Conservation (phyloP, 2,113 vertebrate genomes). For the Cavia porcellus region DNA sequence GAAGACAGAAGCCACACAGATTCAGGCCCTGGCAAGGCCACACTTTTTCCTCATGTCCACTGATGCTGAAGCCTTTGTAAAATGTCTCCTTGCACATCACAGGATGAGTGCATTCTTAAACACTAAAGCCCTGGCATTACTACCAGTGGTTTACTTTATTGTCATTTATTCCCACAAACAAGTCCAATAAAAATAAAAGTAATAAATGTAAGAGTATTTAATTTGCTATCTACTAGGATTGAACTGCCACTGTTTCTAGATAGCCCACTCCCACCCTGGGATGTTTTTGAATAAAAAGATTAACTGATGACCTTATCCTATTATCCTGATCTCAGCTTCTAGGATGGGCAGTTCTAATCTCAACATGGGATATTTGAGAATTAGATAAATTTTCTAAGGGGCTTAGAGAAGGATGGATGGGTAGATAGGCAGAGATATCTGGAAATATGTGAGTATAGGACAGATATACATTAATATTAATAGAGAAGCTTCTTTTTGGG, state of each 20-base stretch:
- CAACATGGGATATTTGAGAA: background rate
- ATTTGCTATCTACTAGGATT: background rate
- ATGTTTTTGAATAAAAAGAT: background rate
- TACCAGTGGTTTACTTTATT: background rate
- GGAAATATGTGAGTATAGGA: background rate
- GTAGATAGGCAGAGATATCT: background rate
- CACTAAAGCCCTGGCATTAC: background rate
- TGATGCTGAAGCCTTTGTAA: background rate
- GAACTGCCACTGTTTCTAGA: background rate
- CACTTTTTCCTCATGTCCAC: background rate
- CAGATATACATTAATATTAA: slow-evolving; percentile 37
- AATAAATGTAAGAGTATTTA: background rate
- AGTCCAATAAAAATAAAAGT: background rate
- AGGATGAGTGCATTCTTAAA: background rate
- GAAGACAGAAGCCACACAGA: background rate
- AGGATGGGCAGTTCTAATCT: background rate
- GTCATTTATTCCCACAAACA: background rate
- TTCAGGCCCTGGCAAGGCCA: background rate
- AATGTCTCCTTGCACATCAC: background rate
- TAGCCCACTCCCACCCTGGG: background rate
- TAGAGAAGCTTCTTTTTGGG: slow-evolving; percentile 2
- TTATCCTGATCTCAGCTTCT: slow-evolving; percentile 24
- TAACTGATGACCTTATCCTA: slow-evolving; percentile 7
- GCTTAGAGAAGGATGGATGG: background rate
- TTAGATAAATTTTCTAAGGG: slow-evolving; percentile 23